Base-by-base conservation (phyloP, 1,140 invertebrate genomes). In the Microplitis mediator region DNA sequence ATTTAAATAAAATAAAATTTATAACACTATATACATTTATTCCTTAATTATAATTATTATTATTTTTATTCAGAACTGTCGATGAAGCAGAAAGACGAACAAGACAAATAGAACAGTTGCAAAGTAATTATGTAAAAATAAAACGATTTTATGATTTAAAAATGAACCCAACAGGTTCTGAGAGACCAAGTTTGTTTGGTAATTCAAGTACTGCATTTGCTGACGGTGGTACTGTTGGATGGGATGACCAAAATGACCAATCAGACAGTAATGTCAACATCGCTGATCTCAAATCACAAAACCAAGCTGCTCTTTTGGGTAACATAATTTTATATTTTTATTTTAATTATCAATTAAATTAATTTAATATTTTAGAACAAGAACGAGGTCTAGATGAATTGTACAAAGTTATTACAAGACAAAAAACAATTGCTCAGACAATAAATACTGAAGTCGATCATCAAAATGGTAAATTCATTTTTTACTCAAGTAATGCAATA, bases 371-470 rank as follows among this genome's bases (percentile, higher is more conserved):
- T 90, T 84, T 82, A 92, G 91, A 93, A 64, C 94, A 95, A 90
- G 92, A 95, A 81, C 82, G 89, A 76, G 93, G 93, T 0, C 85
- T 96, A 31, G 94, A 95, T 74, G 90, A 90, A 71, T 85, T 95
- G 58, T 92, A 93, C 11, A 89, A 92, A 80, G 92, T 94, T 3
- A 93, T 96, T 64, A 88, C 90, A 1, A 84, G 94, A 32, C 95
- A 96, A 81, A 95, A 94, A 76, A 85, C 92, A 78, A 91, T 95
- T 78, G 93, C 93, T 31, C 84, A 91, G 56, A 91, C 90, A 60
- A 93, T 95, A 76, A 90, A 91, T 32, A 89, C 88, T 80, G 94
- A 95, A 89, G 93, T 95, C 1, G 91, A 93, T 80, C 83, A 90
- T 75, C 94, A 96, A 77, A 94, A 95, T 89, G 93, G 93, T 94